Evolutionary conservation across 2,113 vertebrate species (phyloP), one percentile per base, ranked within the genome.

Genomic region (Pandion haliaetus): DNA sequence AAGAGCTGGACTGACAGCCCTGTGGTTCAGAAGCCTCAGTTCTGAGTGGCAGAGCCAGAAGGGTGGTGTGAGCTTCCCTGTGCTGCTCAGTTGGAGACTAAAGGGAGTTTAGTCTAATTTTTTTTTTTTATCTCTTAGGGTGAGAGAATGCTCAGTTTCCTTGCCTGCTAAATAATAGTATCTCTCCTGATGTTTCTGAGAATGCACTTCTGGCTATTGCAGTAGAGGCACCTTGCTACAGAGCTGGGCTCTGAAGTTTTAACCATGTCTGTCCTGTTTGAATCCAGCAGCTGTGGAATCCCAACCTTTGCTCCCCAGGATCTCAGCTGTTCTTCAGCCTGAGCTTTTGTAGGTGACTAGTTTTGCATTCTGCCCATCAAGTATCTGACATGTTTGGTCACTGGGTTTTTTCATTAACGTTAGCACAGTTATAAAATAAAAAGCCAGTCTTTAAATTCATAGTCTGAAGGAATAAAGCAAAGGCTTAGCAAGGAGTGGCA

Each of bases 251-350:
- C 52, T 58, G 72, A 29, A 5, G 12, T 55, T 57, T 10, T 76
- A 11, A 6, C 14, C 15, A 0, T 0, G 6, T 40, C 40, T 0
- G 6, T 40, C 40, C 36, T 29, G 44, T 25, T 32, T 0, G 9
- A 55, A 21, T 25, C 59, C 58, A 67, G 42, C 54, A 76, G 93
- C 54, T 54, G 38, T 49, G 82, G 26, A 25, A 16, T 23, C 44
- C 34, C 50, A 38, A 14, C 26, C 16, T 78, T 45, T 79, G 20
- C 55, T 74, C 26, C 34, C 5, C 50, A 10, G 71, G 6, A 12
- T 55, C n/a, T 66, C 24, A 9, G 34, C 25, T 5, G 2, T 50
- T 57, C 62, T 81, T 77, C 1, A 1, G 8, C 45, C n/a, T 0
- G 3, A 57, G 42, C 19, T 44, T 65, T 19, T 65, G 69, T 47